Base-by-base conservation (phyloP, 2,113 vertebrate genomes). In the Lampris megalopsis region DNA sequence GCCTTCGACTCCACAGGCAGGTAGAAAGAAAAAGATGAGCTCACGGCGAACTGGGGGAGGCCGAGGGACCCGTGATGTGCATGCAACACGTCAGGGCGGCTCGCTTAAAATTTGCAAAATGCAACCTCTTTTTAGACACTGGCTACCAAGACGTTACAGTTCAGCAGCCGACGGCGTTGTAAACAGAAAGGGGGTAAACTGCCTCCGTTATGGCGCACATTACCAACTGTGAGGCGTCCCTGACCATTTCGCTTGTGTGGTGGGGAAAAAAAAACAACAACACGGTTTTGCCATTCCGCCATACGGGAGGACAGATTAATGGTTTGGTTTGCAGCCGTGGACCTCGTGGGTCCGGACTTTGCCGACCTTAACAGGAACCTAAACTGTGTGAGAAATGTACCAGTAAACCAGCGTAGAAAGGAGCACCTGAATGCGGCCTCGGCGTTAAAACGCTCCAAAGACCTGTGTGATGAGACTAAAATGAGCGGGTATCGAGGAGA, bases 361-460 rank as follows among this genome's bases (percentile, higher is more conserved):
- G 83, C 71, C 69, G 45, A 78, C 71, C 71, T 77, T 13, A 71
- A 65, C 63, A 41, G 88, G 89, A 86, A 91, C 88, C 86, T 73
- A 71, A 73, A 86, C 73, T 42, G 48, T 70, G 79, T 66, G 75
- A 79, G 69, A 82, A 77, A 86, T 53, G 83, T 71, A 73, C 78
- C 62, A 60, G 76, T 69, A 69, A 78, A 82, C 79, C 81, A 77
- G 52, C 73, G 75, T 79, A 76, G 24, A 24, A 24, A 24, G 50
- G 41, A 88, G 86, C 85, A 91, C 87, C 86, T 90, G 84, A 90
- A 87, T 67, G 65, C 9, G 65, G 24, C 24, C 24, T 24, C 24
- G 24, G 24, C 24, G 24, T 24, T 24, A 24, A 24, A 24, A 24
- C 24, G 24, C 24, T 24, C 24, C 24, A 24, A 24, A 24, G 24